A percentile compares a stretch with the other conserved stretches of the same genome.
Evolutionary conservation across 2,888 invertebrate species (phyloP).

Genomic region (Lepidocyrtoides sp.): DNA sequence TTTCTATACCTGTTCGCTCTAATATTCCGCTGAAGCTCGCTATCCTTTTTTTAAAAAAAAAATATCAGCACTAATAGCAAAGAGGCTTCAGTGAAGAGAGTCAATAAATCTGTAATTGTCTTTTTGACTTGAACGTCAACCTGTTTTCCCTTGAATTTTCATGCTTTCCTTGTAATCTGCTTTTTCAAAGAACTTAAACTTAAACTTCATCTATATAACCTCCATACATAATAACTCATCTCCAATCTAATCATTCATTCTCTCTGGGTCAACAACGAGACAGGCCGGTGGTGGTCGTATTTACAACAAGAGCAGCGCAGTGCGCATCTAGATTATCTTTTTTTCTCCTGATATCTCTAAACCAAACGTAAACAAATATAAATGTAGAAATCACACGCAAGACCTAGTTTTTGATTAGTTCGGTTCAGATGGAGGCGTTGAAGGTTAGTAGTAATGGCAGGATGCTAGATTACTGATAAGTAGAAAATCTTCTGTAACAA

Average conservation of each 20-base stretch:
- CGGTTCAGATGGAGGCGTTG: not conserved
- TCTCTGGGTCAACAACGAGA: conserved; percentile 58
- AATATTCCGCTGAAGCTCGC: too few species aligned
- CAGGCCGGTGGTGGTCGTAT: not conserved
- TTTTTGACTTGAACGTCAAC: not conserved
- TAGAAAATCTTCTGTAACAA: not conserved
- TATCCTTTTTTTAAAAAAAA: too few species aligned
- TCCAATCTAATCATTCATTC: conserved; percentile 45
- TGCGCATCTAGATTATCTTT: not conserved
- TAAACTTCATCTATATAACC: not conserved
- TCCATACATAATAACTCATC: conserved; percentile 11
- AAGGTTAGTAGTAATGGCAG: not conserved
- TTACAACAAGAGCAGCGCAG: not conserved
- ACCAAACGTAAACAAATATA: conserved; percentile 25
- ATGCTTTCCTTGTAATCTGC: not conserved
- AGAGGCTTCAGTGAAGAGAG: not conserved
- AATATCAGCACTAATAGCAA: too few species aligned
- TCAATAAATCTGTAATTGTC: not conserved
- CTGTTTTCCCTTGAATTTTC: not conserved
- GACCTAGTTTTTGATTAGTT: conserved; percentile 53
- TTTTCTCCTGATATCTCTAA: conserved; percentile 30
- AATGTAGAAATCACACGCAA: conserved; percentile 33
- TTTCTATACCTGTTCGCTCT: not conserved
- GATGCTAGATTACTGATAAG: not conserved
- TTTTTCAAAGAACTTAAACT: not conserved